These are phyloP conservation scores for Myoxocephalus aenaeus DNA, from an alignment of 2,797 vertebrate genomes.

Conservation along the genomic window DNA sequence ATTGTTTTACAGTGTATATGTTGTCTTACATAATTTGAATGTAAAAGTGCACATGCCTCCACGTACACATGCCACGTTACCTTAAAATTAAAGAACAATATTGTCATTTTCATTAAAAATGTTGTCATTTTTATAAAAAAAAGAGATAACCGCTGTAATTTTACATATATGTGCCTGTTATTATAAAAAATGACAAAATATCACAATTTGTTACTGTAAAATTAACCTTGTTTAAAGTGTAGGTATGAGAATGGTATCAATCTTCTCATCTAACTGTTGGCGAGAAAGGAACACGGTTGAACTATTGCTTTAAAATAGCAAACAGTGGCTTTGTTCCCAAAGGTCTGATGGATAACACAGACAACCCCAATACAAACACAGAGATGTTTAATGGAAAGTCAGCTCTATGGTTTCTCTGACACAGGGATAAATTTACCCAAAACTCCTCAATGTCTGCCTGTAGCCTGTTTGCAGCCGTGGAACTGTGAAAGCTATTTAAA, in stretches of 20 bases:
- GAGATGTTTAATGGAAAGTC: slow-evolving; percentile 46
- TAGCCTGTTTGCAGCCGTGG: slow-evolving; percentile 31
- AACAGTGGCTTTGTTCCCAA: slow-evolving; percentile 44
- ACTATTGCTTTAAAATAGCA: slow-evolving; percentile 11
- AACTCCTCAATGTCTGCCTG: slow-evolving; percentile 37
- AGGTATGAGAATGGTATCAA: background rate
- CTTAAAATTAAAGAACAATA: too few species aligned
- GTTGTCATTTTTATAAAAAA: background rate
- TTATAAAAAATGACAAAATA: background rate
- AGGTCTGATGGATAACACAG: slow-evolving; percentile 64
- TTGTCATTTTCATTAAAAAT: background rate
- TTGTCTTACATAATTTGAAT: background rate
- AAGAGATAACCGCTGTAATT: background rate
- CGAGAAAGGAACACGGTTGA: slow-evolving; percentile 8
- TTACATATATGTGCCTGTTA: background rate
- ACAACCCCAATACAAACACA: slow-evolving; percentile 21
- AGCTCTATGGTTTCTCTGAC: slow-evolving; percentile 36
- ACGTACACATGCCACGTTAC: too few species aligned
- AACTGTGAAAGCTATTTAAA: slow-evolving; percentile 45
- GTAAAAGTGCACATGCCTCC: background rate
- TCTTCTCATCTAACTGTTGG: slow-evolving; percentile 29
- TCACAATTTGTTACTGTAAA: background rate
- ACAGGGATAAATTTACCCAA: slow-evolving; percentile 29
- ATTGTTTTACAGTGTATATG: background rate
- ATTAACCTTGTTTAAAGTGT: background rate